Conservation (phyloP, 2,113 vertebrate genomes). For the Macrotis lagotis region DNA sequence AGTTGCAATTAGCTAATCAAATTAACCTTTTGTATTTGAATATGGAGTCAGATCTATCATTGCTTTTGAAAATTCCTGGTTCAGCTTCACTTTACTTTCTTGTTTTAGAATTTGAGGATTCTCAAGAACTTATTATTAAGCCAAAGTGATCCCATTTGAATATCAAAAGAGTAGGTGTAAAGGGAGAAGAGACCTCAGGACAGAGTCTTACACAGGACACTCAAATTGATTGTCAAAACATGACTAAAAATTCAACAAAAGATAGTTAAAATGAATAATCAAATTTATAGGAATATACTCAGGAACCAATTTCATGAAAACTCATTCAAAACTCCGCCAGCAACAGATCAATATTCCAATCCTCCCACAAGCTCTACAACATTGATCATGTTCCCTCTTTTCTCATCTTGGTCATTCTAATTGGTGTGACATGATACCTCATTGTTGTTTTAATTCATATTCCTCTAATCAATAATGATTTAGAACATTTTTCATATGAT, state of each 20-base stretch:
- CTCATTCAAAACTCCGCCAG: too few relatives aligned
- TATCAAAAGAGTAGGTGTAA: neutral
- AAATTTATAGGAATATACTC: neutral
- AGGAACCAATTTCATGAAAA: neutral
- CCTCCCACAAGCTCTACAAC: too few relatives aligned
- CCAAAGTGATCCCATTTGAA: neutral
- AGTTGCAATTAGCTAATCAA: neutral
- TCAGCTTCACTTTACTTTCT: neutral
- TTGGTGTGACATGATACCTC: too few relatives aligned
- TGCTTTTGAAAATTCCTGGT: neutral
- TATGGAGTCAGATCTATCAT: neutral
- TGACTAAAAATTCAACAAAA: neutral
- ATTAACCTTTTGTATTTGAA: neutral
- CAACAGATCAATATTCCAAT: too few relatives aligned
- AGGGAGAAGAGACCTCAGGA: neutral
- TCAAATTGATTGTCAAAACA: neutral
- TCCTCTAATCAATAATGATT: too few relatives aligned
- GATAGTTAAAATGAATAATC: neutral
- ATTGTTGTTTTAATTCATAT: too few relatives aligned
- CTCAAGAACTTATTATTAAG: neutral
- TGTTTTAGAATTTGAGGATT: neutral
- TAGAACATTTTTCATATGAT: too few relatives aligned
- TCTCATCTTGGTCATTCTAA: too few relatives aligned
- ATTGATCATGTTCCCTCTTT: too few relatives aligned
- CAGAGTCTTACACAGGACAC: neutral